Base-by-base conservation (phyloP, 2,888 invertebrate species). In the Macaria liturata region DNA sequence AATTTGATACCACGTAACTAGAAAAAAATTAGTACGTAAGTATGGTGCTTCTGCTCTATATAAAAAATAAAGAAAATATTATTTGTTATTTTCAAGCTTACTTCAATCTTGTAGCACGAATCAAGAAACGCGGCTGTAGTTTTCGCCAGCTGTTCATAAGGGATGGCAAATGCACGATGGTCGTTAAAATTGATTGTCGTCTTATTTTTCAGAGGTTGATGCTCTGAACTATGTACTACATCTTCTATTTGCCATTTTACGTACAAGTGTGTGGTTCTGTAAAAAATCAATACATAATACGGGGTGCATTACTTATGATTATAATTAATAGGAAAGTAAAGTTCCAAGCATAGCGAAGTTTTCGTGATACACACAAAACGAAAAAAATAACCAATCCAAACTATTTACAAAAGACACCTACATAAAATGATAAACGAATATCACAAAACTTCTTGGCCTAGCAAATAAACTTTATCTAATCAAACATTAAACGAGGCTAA, bases 191-290 rank as follows among this genome's bases (percentile, higher is more conserved):
- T 64, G 3, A 83, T 54, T 1, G 69, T 68, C 2, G 54, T 66
- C 9, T 65, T 65, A 0, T 49, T 46, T 54, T 58, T 71, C 6
- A 82, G 5, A 4, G 57, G 20, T 59, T 75, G 68, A 2, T 57
- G 70, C 48, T 72, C 50, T 0, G 87, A 86, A 39, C 68, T 59
- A 51, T 81, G 80, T 31, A 65, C 71, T 56, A 80, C 76, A 1
- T 76, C 70, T 0, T 72, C 74, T 20, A 86, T 59, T 37, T 56
- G 69, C 87, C 87, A 89, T 65, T 76, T 75, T 9, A 80, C 82
- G 55, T 86, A 89, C 42, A 89, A 49, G 30, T 87, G 75, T 4
- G 77, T 67, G 64, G 88, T 75, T 47, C 89, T 89, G 60, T 20
- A 72, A 7, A 37, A 4, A 37, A 37, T 20, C 20, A 20, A 20